Evolutionary conservation across 2,113 vertebrate genomes (phyloP).

Genomic region (Periophthalmus modestus): DNA sequence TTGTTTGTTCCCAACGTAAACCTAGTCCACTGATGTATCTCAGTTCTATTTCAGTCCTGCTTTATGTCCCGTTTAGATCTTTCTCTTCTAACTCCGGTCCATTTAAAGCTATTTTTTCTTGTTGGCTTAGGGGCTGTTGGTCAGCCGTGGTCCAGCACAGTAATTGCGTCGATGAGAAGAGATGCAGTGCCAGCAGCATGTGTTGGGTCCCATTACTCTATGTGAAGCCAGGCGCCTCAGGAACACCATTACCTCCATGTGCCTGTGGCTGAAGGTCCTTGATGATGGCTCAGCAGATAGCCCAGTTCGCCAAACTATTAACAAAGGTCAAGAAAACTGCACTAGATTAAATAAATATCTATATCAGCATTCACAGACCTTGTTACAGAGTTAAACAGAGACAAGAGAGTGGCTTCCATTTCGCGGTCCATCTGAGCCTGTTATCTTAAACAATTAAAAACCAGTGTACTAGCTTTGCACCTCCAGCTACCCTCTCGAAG

Average conservation of each 20-base stretch:
- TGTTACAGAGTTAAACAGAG: neutral
- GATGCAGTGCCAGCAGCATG: constrained; percentile 43
- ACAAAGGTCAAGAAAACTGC: neutral
- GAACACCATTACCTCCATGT: constrained; percentile 49
- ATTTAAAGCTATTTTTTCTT: neutral
- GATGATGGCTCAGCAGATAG: neutral
- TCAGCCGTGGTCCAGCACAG: constrained; percentile 42
- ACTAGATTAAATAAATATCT: neutral
- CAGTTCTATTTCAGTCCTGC: neutral
- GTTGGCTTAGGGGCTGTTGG: constrained; percentile 2
- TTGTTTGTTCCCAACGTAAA: too few species aligned
- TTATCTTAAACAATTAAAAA: too few species aligned
- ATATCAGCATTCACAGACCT: neutral
- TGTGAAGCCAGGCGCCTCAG: constrained; percentile 52
- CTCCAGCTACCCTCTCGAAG: too few species aligned
- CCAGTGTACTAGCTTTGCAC: too few species aligned
- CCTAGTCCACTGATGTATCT: neutral
- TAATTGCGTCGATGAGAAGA: constrained; percentile 67
- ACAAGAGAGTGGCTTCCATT: too few species aligned
- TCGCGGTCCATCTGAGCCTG: too few species aligned
- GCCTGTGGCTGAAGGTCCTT: neutral
- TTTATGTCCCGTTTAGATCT: neutral
- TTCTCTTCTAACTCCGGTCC: neutral
- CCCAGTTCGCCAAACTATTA: neutral
- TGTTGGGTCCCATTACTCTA: constrained; percentile 67